Percentiles rank a stretch among this genome's conserved stretches.
These are phyloP conservation scores for Drosophila ficusphila DNA, from an alignment of 1,140 invertebrate genomes.

Conservation along the genomic window DNA sequence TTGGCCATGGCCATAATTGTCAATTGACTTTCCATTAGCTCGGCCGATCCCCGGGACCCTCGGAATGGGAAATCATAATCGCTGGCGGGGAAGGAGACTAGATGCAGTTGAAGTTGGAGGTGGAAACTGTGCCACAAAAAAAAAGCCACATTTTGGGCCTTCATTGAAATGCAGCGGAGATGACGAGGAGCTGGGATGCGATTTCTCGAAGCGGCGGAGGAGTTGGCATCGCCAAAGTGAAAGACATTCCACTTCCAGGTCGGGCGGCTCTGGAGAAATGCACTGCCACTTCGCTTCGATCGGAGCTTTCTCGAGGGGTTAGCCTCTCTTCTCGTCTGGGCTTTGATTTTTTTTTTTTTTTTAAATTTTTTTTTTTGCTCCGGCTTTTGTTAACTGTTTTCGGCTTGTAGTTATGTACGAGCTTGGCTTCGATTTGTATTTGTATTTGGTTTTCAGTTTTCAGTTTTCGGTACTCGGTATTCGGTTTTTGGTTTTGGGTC, in stretches of 20 bases:
- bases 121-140: constrained; percentile 50
- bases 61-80: constrained; percentile 48
- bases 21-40: constrained; percentile 83
- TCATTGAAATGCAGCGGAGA: constrained; percentile 69
- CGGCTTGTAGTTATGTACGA: constrained; percentile 49
- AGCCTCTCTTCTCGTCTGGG: constrained; percentile 55
- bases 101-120: too few relatives aligned
- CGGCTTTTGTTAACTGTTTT: constrained; percentile 43
- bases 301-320: constrained; percentile 49
- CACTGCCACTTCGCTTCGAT: constrained; percentile 45
- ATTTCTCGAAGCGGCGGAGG: constrained; percentile 11
- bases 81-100: constrained; percentile 4
- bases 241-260: constrained; percentile 75
- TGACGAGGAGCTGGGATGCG: constrained; percentile 29
- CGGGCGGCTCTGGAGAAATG: constrained; percentile 39
- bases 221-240: constrained; percentile 65
- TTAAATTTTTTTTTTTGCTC: too few relatives aligned
- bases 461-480: constrained; percentile 26
- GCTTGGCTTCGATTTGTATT: constrained; percentile 61
- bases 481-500: constrained; percentile 44
- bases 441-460: constrained; percentile 33
- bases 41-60: constrained; percentile 46
- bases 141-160: too few relatives aligned
- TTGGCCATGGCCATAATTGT: constrained; percentile 80
- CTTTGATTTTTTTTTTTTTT: constrained; percentile 47